Evolutionary conservation across 2,797 vertebrate genomes (phyloP).

Genomic region (Apogon talboti): DNA sequence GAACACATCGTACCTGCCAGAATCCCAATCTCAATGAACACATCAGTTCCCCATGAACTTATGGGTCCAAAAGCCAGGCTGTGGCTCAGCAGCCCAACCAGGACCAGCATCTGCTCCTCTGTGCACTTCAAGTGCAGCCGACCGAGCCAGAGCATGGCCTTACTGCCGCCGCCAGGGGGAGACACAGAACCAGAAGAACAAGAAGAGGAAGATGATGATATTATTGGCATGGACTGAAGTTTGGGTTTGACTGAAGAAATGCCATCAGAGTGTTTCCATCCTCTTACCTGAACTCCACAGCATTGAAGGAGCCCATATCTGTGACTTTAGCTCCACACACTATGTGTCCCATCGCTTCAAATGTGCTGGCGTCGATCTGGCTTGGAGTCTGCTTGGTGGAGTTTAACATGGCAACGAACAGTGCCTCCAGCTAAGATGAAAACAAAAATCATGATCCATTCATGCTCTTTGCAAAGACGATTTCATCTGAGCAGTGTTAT

Average conservation of each 20-base stretch:
- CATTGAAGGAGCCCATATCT: constrained; percentile 77
- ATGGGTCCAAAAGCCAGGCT: constrained; percentile 78
- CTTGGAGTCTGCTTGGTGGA: constrained; percentile 72
- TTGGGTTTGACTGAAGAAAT: background rate
- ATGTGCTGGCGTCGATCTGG: constrained; percentile 81
- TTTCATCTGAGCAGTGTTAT: too few relatives aligned
- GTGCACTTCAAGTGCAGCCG: constrained; percentile 79
- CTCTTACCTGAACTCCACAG: constrained; percentile 84
- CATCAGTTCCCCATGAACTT: constrained; percentile 80
- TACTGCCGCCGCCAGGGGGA: constrained; percentile 74
- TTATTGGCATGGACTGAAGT: too few relatives aligned
- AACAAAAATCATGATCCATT: constrained; percentile 21
- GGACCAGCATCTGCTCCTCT: constrained; percentile 79
- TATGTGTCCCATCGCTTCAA: constrained; percentile 83
- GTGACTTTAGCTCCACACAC: constrained; percentile 81
- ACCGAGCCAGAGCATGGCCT: constrained; percentile 83
- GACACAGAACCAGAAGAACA: constrained; percentile 34
- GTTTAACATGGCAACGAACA: constrained; percentile 76
- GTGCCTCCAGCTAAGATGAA: constrained; percentile 69
- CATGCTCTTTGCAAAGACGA: background rate
- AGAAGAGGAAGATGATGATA: background rate
- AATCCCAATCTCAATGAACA: constrained; percentile 86
- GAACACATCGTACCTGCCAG: constrained; percentile 77
- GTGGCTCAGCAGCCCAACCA: constrained; percentile 75
- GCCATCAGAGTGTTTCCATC: background rate